Percentiles rank a stretch among this genome's conserved stretches.
Conservation (phyloP, 2,113 vertebrate genomes). For the Nothocercus julius region DNA sequence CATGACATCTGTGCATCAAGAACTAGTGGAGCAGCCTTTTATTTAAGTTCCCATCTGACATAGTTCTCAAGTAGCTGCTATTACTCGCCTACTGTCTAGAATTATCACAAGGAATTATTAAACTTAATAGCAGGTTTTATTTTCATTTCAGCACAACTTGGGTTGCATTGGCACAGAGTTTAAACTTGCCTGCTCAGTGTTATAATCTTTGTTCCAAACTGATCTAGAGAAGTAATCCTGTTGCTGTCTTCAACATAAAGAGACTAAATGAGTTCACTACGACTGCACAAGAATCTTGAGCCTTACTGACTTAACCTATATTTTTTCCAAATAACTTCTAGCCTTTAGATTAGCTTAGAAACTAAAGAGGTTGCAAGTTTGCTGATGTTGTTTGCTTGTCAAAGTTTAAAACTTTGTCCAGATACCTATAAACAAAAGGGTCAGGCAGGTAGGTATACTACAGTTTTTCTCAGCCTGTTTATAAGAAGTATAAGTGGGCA, state of each 20-base stretch:
- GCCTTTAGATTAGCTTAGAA: background rate
- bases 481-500: background rate
- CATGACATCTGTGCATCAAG: background rate
- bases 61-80: background rate
- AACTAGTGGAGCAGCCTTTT: background rate
- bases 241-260: background rate
- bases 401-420: background rate
- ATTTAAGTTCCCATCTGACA: background rate
- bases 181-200: rapidly evolving
- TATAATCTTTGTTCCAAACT: background rate
- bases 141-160: background rate
- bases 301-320: background rate
- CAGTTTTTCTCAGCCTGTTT: background rate
- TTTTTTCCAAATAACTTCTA: background rate
- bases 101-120: background rate
- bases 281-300: rapidly evolving
- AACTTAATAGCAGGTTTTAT: background rate
- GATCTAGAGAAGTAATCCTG: background rate
- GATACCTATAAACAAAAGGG: background rate
- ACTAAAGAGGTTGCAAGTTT: background rate
- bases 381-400: rapidly evolving
- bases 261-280: background rate
- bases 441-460: rapidly evolving
- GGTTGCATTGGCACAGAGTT: rapidly evolving
- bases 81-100: background rate